A percentile compares a stretch with the other conserved stretches of the same genome.
Evolutionary conservation across 2,888 invertebrate species (phyloP).

Genomic region (Phengaris arion): DNA sequence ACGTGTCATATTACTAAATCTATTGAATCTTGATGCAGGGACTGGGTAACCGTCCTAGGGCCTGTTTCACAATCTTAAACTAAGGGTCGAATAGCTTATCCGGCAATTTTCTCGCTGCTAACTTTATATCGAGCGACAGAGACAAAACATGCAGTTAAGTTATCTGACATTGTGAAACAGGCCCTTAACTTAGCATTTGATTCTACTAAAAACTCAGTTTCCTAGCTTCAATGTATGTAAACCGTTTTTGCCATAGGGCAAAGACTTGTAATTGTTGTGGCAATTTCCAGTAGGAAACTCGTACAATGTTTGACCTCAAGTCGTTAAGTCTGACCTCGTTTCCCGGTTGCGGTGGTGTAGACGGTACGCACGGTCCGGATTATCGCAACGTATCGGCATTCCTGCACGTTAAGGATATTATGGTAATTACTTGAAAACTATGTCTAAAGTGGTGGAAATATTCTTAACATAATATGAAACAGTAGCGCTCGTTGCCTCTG

Average conservation of each 20-base stretch:
- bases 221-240: background rate
- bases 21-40: background rate
- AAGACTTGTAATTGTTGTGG: conserved; percentile 16
- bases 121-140: too few species aligned
- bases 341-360: conserved; percentile 7
- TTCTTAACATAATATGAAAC: too few species aligned
- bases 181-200: background rate
- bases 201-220: background rate
- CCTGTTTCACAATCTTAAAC: background rate
- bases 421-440: conserved; percentile 12
- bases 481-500: too few species aligned
- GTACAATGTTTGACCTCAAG: conserved; percentile 23
- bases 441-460: too few species aligned
- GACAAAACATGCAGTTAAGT: too few species aligned
- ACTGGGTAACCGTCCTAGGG: background rate
- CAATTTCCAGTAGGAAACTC: conserved; percentile 17
- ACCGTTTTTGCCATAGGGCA: background rate
- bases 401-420: background rate
- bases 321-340: conserved; percentile 26
- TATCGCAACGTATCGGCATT: background rate
- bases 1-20: background rate
- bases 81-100: too few species aligned
- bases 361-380: background rate
- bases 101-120: too few species aligned
- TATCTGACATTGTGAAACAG: too few species aligned